Evolutionary conservation across 2,797 vertebrate species (phyloP), one percentile per base, ranked within the genome.

Genomic region (Rallus crepitans): DNA sequence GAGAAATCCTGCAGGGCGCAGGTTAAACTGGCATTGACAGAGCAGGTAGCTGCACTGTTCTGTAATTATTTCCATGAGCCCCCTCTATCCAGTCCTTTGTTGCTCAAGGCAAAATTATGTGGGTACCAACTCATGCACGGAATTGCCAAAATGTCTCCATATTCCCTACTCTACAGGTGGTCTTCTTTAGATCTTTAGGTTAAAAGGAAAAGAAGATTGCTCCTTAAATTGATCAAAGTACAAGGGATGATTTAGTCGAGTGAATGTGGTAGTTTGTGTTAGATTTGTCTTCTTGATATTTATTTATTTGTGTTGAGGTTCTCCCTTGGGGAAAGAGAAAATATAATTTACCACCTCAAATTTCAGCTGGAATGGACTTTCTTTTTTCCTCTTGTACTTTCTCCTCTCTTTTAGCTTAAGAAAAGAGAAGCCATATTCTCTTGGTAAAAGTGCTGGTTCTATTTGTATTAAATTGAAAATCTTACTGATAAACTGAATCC

Each of bases 401-500:
- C 53, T 64, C 8, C 1, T 57, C 86, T 61, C 20, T 76, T 69
- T 72, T 55, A 65, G 30, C 27, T 87, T 72, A 21, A 53, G 40
- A 72, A 72, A 89, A 50, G 31, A 56, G 11, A 79, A 60, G 18
- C 39, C 63, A 9, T 60, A 50, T 77, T 83, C 25, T 86, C 33
- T 40, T 59, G 42, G 28, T 55, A 53, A 56, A 61, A 47, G 24
- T 69, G 39, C 28, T 56, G 40, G 24, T 72, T 94, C 77, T 45
- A 76, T 89, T 47, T 65, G 37, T 82, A 60, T 72, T 89, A 42
- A 90, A 94, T 82, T 95, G 71, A 85, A 84, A 64, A 45, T 12
- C 28, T 96, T 64, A 35, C 11, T 70, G 55, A 81, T 55, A 85
- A 79, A 76, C 9, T 52, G 57, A 91, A 83, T 76, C 91, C 93